Conservation (phyloP, 2,113 vertebrate species). For the Melanotaenia duboulayi region DNA sequence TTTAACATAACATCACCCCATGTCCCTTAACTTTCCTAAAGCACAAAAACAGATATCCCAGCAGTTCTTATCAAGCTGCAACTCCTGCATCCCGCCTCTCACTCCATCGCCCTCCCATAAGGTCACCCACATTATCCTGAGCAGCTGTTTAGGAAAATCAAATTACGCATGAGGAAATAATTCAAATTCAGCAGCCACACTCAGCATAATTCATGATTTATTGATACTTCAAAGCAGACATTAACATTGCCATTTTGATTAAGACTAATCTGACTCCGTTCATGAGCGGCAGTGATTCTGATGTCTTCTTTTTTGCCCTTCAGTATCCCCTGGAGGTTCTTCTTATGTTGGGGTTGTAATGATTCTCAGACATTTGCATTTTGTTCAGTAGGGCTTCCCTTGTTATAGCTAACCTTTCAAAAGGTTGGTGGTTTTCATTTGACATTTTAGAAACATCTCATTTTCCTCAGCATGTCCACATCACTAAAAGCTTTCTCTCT, state of each 20-base stretch:
- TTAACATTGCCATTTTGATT: constrained; percentile 60
- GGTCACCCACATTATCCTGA: constrained; percentile 42
- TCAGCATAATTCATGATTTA: constrained; percentile 67
- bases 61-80: constrained; percentile 21
- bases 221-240: constrained; percentile 48
- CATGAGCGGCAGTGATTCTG: constrained; percentile 25
- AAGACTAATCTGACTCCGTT: constrained; percentile 53
- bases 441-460: constrained; percentile 71
- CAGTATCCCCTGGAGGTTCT: constrained; percentile 31
- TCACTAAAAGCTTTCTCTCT: constrained; percentile 3
- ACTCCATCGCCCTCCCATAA: constrained; percentile 50
- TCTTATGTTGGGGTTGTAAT: constrained; percentile 13
- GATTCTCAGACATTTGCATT: constrained; percentile 28
- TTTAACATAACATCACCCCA: not conserved
- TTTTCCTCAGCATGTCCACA: constrained; percentile 38
- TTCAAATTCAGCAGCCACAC: constrained; percentile 53
- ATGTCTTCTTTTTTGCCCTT: constrained; percentile 51
- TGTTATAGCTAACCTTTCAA: constrained; percentile 72
- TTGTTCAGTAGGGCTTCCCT: constrained; percentile 44
- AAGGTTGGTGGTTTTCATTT: constrained; percentile 68
- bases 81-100: constrained; percentile 29
- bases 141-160: constrained; percentile 67
- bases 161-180: constrained; percentile 60
- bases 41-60: constrained; percentile 45
- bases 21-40: constrained; percentile 54